phyloP scores from a whole-genome alignment of 35 echinoderm and acorn worm genomes.

The Apostichopus californicus region DNA sequence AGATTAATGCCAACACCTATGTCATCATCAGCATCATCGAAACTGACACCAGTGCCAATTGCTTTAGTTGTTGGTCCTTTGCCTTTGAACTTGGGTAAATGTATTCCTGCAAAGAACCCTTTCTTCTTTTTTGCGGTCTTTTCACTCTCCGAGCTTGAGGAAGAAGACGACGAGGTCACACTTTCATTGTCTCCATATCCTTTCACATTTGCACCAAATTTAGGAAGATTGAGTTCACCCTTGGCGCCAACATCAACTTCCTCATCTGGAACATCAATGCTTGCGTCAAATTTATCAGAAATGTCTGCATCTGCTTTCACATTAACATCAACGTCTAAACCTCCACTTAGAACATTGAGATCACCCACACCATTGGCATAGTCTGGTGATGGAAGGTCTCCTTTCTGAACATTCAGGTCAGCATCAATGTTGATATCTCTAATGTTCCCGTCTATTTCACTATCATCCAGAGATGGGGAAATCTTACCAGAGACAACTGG shows the following conservation, averaged over 20 bases:
- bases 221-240: conserved; percentile 1
- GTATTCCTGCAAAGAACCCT: conserved; percentile 25
- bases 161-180: conserved; percentile 23
- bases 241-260: background rate
- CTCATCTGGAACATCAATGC: background rate
- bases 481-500: background rate
- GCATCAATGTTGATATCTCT: background rate
- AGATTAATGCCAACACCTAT: background rate
- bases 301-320: background rate
- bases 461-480: background rate
- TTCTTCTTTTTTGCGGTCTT: conserved; percentile 20
- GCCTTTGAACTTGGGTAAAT: conserved; percentile 34
- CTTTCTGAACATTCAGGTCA: background rate
- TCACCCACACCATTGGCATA: background rate
- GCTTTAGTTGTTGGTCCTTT: background rate
- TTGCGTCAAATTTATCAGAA: background rate
- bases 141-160: background rate
- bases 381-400: background rate
- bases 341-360: background rate
- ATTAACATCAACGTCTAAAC: background rate
- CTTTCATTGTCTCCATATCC: conserved; percentile 28
- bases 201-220: background rate
- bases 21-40: conserved; percentile 29
- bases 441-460: background rate
- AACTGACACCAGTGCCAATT: conserved; percentile 31